phyloP scores from a whole-genome alignment of 2,888 invertebrate species.

The Pristionchus fissidentatus region DNA sequence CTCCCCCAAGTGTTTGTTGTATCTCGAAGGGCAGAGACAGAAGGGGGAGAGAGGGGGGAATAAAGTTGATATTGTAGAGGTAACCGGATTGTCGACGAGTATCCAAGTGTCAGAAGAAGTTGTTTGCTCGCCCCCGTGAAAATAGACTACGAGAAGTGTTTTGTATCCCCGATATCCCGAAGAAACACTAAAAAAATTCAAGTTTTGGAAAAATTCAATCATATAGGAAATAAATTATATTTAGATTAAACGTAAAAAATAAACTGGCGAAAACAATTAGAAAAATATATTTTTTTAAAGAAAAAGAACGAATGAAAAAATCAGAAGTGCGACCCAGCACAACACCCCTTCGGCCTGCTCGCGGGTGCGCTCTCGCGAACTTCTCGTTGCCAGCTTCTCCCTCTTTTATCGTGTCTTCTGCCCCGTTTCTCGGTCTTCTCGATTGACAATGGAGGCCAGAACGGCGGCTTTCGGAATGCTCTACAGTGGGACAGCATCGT shows the following conservation, averaged over 20 bases:
- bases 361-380: neutral
- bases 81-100: neutral
- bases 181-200: neutral
- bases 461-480: conserved; percentile 11
- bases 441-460: conserved; percentile 9
- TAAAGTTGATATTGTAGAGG: conserved; percentile 14
- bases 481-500: neutral
- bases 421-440: no score
- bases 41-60: conserved; percentile 15
- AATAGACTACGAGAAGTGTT: neutral
- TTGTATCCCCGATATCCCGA: neutral
- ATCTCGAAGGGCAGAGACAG: conserved; percentile 15
- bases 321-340: conserved; percentile 7
- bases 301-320: neutral
- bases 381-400: neutral
- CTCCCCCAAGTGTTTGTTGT: conserved; percentile 33
- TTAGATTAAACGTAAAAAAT: neutral
- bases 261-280: neutral
- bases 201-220: no score
- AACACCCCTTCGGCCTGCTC: neutral
- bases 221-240: neutral
- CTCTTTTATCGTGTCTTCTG: no score
- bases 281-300: neutral
- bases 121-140: neutral
- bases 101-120: neutral